Evolutionary conservation across 2,113 vertebrate species (phyloP).

Genomic region (Aldabrachelys gigantea): DNA sequence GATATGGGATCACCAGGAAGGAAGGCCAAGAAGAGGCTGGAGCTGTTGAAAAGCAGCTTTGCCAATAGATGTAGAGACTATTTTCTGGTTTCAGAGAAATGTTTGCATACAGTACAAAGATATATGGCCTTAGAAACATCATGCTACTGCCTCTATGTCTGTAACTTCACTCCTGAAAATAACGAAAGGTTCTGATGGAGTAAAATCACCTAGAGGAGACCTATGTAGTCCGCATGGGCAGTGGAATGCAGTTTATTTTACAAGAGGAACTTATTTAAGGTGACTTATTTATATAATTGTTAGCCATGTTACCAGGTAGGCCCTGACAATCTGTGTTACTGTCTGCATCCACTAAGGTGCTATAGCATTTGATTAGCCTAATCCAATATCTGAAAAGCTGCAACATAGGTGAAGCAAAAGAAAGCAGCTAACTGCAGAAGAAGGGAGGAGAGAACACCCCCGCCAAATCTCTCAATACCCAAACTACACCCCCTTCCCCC

Average conservation of each 20-base stretch:
- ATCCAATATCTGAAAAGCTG: neutral
- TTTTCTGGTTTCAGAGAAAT: neutral
- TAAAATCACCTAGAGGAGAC: neutral
- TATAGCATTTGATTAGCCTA: neutral
- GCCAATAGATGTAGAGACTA: neutral
- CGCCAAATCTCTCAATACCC: no score
- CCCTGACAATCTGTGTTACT: neutral
- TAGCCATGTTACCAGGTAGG: neutral
- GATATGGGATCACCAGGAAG: neutral
- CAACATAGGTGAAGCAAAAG: neutral
- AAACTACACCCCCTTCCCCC: no score
- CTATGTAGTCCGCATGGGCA: neutral
- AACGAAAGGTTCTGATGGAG: no score
- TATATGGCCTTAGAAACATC: neutral
- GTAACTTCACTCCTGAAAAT: no score
- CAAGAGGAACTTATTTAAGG: neutral
- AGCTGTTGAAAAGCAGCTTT: neutral
- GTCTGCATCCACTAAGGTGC: neutral
- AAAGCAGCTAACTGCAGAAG: neutral
- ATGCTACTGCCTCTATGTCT: neutral
- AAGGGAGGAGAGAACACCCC: neutral
- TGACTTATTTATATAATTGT: neutral
- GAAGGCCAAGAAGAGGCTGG: slow-evolving; percentile 44
- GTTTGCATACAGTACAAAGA: neutral
- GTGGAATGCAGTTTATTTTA: neutral